A percentile compares a stretch with the other conserved stretches of the same genome.
Evolutionary conservation across 2,113 vertebrate species (phyloP).

Genomic region (Sciurus niger): DNA sequence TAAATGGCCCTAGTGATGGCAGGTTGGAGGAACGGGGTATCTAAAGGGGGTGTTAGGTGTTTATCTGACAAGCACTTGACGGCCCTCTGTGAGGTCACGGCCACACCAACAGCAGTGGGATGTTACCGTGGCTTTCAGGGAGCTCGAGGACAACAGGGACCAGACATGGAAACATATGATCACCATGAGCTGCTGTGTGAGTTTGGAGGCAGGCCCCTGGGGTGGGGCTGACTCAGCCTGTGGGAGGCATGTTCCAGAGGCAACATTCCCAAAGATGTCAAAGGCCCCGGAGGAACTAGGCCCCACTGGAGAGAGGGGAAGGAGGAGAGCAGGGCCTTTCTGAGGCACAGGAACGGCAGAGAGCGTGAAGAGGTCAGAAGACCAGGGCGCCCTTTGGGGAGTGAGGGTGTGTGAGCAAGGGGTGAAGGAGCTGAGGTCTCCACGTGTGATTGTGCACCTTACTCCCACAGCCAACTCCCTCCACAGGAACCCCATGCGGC

Average conservation of each 20-base stretch:
- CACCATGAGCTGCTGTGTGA: background rate
- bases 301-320: background rate
- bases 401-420: too few species aligned
- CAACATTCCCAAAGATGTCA: too few species aligned
- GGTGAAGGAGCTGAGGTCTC: too few species aligned
- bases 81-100: background rate
- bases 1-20: background rate
- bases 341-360: background rate
- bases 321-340: background rate
- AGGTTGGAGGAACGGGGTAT: too few species aligned
- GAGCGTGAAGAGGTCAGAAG: too few species aligned
- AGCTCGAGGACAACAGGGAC: background rate
- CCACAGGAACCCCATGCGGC: background rate
- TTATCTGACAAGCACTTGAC: background rate
- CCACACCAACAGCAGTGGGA: background rate
- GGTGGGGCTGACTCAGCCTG: background rate
- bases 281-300: too few species aligned
- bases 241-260: background rate
- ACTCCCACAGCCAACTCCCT: background rate
- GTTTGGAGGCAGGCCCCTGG: background rate
- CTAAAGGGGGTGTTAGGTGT: background rate
- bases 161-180: too few species aligned
- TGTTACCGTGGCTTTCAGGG: background rate
- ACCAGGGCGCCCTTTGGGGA: background rate
- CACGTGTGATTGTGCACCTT: background rate